Base-by-base conservation (phyloP, 2,888 invertebrate species). In the Eilema sororculum region DNA sequence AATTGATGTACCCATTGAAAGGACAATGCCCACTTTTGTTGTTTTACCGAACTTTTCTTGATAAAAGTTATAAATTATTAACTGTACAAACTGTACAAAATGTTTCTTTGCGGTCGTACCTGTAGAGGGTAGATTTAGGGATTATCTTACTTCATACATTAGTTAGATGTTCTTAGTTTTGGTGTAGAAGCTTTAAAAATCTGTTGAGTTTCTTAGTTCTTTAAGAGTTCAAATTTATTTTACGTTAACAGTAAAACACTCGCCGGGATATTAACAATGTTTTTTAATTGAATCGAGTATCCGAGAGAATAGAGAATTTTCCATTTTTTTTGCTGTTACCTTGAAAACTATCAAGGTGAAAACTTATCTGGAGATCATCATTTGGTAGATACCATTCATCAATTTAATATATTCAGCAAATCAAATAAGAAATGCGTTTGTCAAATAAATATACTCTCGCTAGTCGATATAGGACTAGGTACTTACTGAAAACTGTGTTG, bases 1-100 rank as follows among this genome's bases (percentile, higher is more conserved):
- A 73, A 80, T 78, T 72, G 72, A 78, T 73, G 72, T 62, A 64
- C 71, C 62, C 59, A 57, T 69, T 69, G 71, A 74, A 76, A 69
- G 80, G 72, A 75, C 73, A 78, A 72, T 72, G 65, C 60, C 69
- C 69, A 78, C 33, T 72, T 75, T 76, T 69, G 69, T 73, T 68
- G 67, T 62, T 69, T 69, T 72, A 73, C 67, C 63, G 61, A 76
- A 69, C 58, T 57, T 64, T 61, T 62, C 30, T 72, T 69, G 71
- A 73, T 65, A 65, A 68, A 68, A 24, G 73, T 65, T 59, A 74
- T 72, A 57, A 67, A 75, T 69, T 70, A 68, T 73, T 71, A 65
- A 58, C 68, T 28, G 37, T n/a, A n/a, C n/a, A n/a, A n/a, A 13
- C 60, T 61, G 24, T 30, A 71, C 65, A 74, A 73, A n/a, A 76